phyloP scores from a whole-genome alignment of 2,797 vertebrate genomes.

The Chelon auratus region DNA sequence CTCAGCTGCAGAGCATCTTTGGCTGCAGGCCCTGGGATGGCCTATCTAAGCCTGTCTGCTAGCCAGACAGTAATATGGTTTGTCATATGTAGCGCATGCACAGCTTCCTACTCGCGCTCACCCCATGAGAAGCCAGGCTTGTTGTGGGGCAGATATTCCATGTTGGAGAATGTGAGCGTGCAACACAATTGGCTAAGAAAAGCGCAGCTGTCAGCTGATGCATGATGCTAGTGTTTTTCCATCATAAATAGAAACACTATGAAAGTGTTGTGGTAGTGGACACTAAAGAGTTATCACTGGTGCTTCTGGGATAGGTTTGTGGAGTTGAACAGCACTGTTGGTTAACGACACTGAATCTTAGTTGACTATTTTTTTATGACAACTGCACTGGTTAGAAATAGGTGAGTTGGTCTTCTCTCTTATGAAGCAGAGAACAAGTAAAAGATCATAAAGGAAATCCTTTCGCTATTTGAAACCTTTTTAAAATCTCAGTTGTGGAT shows the following conservation, averaged over 20 bases:
- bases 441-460: slow-evolving; percentile 4
- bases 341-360: neutral
- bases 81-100: slow-evolving; percentile 86
- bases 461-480: neutral
- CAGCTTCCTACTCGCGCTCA: slow-evolving; percentile 79
- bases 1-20: slow-evolving; percentile 76
- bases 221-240: slow-evolving; percentile 76
- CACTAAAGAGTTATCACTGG: slow-evolving; percentile 14
- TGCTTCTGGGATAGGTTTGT: slow-evolving; percentile 41
- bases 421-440: slow-evolving; percentile 20
- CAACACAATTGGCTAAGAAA: slow-evolving; percentile 79
- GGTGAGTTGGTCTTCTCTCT: neutral
- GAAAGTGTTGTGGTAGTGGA: slow-evolving; percentile 30
- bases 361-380: too few species aligned
- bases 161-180: slow-evolving; percentile 61
- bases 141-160: slow-evolving; percentile 87
- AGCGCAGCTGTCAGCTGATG: slow-evolving; percentile 83
- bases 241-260: slow-evolving; percentile 58
- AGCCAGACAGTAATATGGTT: slow-evolving; percentile 82
- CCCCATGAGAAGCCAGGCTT: slow-evolving; percentile 79
- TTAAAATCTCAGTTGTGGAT: neutral
- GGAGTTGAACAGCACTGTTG: slow-evolving; percentile 7
- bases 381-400: too few species aligned
- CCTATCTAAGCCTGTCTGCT: slow-evolving; percentile 80
- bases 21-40: slow-evolving; percentile 80